Base-by-base conservation (phyloP, 2,797 vertebrate genomes). In the Oreochromis grahami region DNA sequence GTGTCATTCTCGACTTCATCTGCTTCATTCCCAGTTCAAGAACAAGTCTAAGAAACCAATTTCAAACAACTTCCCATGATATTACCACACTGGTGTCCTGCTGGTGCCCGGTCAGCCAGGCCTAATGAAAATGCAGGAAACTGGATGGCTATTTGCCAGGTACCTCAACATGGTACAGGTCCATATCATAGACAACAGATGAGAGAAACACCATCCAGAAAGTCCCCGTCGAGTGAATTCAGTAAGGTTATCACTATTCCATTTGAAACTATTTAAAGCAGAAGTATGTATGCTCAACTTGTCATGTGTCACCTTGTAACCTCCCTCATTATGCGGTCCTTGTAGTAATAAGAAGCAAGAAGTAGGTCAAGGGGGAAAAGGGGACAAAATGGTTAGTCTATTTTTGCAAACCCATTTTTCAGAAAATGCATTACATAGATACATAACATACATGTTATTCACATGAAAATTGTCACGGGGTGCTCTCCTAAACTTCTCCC, bases 291-390 rank as follows among this genome's bases (percentile, higher is more conserved):
- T 50, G 38, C 89, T 85, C 83, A 87, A 91, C 95, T 94, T 95
- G 91, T 92, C 88, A 92, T 88, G 85, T 89, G 88, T 91, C 89
- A 81, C 84, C 79, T 90, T 26, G 26, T 50, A 53, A 86, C 87
- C 84, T 78, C 32, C 55, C 74, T 93, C 87, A 84, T 93, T 93
- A 94, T 80, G 21, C 84, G 70, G 41, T 85, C 43, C 65, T 86
- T 48, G 38, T 38, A 78, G 50, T 43, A 45, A 50, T 77, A 38
- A 43, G 51, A 77, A 41, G 78, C 38, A 86, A 81, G 36, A 95
- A 91, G 74, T 93, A 86, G 93, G 94, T 93, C 91, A 91, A 86
- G 70, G 85, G 1, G 6, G 29, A 48, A 15, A 86, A 45, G 34
- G 82, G 45, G 53, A 74, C 70, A 74, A 1, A 14, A 12, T 76